These are phyloP conservation scores for Rhinolophus ferrumequinum DNA, from an alignment of 2,113 vertebrate genomes.

Conservation along the genomic window DNA sequence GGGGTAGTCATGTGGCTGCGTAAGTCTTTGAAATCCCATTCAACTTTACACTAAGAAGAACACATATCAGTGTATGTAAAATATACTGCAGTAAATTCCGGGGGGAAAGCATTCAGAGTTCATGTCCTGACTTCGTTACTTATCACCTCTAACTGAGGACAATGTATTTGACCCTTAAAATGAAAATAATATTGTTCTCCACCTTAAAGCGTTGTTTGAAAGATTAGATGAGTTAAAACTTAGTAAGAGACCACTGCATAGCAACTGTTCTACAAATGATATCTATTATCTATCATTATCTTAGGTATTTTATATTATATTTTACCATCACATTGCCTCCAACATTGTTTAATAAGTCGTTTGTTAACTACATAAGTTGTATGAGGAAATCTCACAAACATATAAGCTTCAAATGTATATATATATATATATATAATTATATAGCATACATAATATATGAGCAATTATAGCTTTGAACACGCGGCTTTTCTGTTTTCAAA, in stretches of 20 bases:
- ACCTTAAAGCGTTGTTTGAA: neutral
- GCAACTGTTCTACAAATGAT: neutral
- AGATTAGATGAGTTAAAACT: neutral
- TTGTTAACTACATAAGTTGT: neutral
- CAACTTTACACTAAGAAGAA: neutral
- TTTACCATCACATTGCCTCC: neutral
- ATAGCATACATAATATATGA: neutral
- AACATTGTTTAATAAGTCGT: neutral
- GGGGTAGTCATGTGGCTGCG: neutral
- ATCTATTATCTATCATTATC: neutral
- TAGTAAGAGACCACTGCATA: neutral
- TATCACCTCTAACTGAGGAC: neutral
- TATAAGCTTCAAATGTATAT: neutral
- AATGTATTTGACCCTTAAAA: neutral
- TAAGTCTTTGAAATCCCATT: neutral
- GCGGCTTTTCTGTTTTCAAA: neutral
- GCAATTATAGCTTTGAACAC: neutral
- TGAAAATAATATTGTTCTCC: neutral
- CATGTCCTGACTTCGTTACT: neutral
- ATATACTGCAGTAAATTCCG: neutral
- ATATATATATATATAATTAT: neutral
- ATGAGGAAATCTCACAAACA: neutral
- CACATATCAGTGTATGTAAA: neutral
- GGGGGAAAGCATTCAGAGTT: neutral
- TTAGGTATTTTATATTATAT: neutral